Evolutionary conservation across 2,797 vertebrate genomes (phyloP).

Genomic region (Microctenopoma lineatum): DNA sequence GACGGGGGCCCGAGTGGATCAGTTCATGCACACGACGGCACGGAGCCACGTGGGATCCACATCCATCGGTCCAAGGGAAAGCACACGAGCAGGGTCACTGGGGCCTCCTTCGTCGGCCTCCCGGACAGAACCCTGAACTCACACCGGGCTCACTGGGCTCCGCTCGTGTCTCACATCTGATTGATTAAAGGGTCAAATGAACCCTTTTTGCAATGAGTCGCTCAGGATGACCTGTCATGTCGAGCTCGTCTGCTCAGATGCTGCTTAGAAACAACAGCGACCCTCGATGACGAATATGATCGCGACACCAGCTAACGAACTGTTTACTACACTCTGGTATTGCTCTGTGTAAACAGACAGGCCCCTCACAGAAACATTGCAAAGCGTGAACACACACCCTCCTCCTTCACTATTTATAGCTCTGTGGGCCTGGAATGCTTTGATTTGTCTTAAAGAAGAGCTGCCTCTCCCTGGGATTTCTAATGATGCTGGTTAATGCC

Average conservation of each 20-base stretch:
- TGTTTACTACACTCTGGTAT: conserved; percentile 61
- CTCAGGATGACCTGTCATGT: not conserved
- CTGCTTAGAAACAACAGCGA: conserved; percentile 54
- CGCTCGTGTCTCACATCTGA: conserved; percentile 15
- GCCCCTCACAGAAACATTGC: conserved; percentile 56
- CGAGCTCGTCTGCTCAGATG: not conserved
- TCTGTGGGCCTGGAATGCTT: conserved; percentile 67
- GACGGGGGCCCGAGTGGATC: conserved; percentile 10
- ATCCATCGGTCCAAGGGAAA: conserved; percentile 34
- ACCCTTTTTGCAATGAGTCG: not conserved
- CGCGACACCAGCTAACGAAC: conserved; percentile 18
- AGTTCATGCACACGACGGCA: conserved; percentile 43
- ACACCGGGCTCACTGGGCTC: conserved; percentile 11
- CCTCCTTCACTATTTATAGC: conserved; percentile 76
- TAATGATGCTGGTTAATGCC: conserved; percentile 53
- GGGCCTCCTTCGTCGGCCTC: conserved; percentile 19
- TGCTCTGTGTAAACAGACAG: conserved; percentile 70
- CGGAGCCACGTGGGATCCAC: conserved; percentile 51
- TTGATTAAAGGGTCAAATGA: not conserved
- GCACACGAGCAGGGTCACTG: conserved; percentile 38
- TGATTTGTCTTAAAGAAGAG: conserved; percentile 71
- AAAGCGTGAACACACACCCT: conserved; percentile 75
- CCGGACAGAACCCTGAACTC: conserved; percentile 9
- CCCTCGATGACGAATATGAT: conserved; percentile 19
- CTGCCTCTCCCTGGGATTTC: conserved; percentile 53